phyloP scores from a whole-genome alignment of 2,113 vertebrate genomes.

The Sus scrofa region DNA sequence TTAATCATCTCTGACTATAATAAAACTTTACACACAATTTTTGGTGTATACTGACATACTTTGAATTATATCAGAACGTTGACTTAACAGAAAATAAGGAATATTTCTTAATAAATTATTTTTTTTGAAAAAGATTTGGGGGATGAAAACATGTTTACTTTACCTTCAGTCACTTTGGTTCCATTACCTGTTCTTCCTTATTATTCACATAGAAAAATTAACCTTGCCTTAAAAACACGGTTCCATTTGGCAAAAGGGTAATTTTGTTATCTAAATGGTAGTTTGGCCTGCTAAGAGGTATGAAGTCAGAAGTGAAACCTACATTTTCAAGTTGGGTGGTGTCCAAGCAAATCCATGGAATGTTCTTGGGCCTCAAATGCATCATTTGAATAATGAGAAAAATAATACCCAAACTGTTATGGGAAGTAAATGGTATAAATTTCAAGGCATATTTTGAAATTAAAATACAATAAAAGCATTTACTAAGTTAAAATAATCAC shows the following conservation, averaged over 20 bases:
- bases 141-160: not conserved
- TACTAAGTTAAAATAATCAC: conserved; percentile 9
- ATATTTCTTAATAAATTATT: conserved; percentile 28
- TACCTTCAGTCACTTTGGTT: not conserved
- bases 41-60: not conserved
- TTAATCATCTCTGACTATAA: not conserved
- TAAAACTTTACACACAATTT: conserved; percentile 11
- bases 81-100: not conserved
- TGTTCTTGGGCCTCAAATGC: not conserved
- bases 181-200: not conserved
- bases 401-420: not conserved
- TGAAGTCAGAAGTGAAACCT: not conserved
- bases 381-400: conserved; percentile 17
- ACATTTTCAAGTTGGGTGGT: not conserved
- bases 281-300: not conserved
- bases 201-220: not conserved
- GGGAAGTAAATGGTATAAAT: not conserved
- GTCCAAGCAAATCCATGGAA: not conserved
- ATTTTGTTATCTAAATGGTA: not conserved
- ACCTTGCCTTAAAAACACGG: not conserved
- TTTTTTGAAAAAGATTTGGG: not conserved
- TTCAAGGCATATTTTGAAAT: conserved; percentile 19
- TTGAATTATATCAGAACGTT: not conserved
- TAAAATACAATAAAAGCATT: not conserved
- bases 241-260: not conserved